A percentile compares a stretch with the other conserved stretches of the same genome.
phyloP scores from a whole-genome alignment of 2,113 vertebrate genomes.

The Cercopithecus mona region DNA sequence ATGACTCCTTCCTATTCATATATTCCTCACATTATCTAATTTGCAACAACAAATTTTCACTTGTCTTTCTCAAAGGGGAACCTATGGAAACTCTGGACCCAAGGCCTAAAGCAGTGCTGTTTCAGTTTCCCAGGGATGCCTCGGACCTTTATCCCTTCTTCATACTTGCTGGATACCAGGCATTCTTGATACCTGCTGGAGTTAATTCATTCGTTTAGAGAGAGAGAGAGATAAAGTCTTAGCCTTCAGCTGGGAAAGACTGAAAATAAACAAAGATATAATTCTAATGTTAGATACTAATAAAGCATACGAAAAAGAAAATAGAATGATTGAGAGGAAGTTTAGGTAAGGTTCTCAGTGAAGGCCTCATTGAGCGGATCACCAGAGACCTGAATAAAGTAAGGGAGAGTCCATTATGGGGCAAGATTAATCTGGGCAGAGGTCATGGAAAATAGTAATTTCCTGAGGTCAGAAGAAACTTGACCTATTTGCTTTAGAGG shows the following conservation, averaged over 20 bases:
- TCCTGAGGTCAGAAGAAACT: not conserved
- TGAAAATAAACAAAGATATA: not conserved
- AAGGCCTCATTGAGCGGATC: not conserved
- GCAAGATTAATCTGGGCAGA: not conserved
- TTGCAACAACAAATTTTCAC: not conserved
- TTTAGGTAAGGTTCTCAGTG: not conserved
- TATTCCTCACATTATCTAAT: not conserved
- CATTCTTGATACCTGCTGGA: not conserved
- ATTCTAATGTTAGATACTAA: not conserved
- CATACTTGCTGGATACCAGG: too few relatives aligned
- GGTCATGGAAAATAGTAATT: not conserved
- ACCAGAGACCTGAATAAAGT: not conserved
- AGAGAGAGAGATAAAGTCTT: not conserved
- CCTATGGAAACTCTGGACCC: not conserved
- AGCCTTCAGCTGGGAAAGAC: not conserved
- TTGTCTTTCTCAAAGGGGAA: not conserved
- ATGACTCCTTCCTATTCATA: not conserved
- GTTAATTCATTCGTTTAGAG: not conserved
- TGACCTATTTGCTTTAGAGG: not conserved
- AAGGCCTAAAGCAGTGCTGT: not conserved
- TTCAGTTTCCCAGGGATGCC: not conserved
- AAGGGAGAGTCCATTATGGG: not conserved
- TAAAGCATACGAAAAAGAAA: not conserved
- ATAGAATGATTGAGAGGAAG: not conserved
- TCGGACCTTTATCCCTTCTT: too few relatives aligned